These are phyloP conservation scores for Cololabis saira DNA, from an alignment of 2,113 vertebrate genomes.

Conservation along the genomic window DNA sequence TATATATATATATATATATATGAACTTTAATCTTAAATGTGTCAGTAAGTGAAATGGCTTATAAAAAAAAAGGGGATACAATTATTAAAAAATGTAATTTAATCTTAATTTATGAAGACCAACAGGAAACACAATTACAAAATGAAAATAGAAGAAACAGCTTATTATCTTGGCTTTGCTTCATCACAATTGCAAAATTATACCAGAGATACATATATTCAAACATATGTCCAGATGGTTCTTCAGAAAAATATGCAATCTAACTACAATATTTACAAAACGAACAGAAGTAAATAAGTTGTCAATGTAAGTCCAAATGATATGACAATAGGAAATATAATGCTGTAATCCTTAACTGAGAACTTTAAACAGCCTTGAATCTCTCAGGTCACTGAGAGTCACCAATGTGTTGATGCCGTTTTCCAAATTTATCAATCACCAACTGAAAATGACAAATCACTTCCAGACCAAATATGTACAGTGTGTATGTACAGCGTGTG, in stretches of 20 bases:
- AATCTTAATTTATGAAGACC: conserved; percentile 73
- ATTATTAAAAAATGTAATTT: conserved; percentile 73
- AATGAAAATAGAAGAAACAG: conserved; percentile 40
- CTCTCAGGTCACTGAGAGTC: too few relatives aligned
- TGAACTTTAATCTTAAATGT: background rate
- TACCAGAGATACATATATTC: conserved; percentile 45
- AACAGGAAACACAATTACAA: conserved; percentile 76
- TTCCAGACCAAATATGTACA: conserved; percentile 44
- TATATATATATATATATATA: too few relatives aligned
- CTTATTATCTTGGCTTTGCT: conserved; percentile 50
- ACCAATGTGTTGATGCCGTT: background rate
- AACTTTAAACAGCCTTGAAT: conserved; percentile 1
- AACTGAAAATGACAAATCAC: conserved; percentile 15
- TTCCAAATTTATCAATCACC: background rate
- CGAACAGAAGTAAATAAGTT: conserved; percentile 19
- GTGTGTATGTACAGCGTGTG: too few relatives aligned
- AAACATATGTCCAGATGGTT: conserved; percentile 13
- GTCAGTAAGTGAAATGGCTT: background rate
- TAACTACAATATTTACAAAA: conserved; percentile 75
- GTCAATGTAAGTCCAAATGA: background rate
- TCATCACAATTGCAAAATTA: conserved; percentile 53
- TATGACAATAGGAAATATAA: background rate
- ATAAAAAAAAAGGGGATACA: conserved; percentile 5
- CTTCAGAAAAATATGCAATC: conserved; percentile 64
- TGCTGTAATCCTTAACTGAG: background rate